Evolutionary conservation across 1,140 invertebrate genomes (phyloP).

Genomic region (Nylanderia fulva): DNA sequence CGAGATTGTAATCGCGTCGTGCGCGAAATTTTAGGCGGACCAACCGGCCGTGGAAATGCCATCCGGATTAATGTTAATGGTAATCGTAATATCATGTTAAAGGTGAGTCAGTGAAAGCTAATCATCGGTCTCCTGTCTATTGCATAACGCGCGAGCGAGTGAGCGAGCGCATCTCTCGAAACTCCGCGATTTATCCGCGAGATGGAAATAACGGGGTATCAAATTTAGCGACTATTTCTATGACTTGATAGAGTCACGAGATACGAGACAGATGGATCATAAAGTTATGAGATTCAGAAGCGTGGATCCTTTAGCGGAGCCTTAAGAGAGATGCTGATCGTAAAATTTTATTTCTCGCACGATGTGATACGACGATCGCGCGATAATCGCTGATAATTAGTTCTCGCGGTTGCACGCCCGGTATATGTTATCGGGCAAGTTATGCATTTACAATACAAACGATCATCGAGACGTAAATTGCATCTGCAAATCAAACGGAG

Average conservation of each 20-base stretch:
- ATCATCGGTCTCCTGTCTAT: slow-evolving; percentile 74
- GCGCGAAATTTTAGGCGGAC: slow-evolving; percentile 73
- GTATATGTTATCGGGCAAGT: not conserved
- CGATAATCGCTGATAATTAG: slow-evolving; percentile 30
- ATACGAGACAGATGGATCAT: not conserved
- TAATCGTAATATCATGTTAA: slow-evolving; percentile 81
- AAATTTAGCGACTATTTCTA: slow-evolving; percentile 44
- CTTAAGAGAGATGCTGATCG: not conserved
- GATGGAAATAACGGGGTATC: slow-evolving; percentile 27
- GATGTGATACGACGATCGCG: not conserved
- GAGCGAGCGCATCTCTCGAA: slow-evolving; percentile 33
- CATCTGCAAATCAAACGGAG: not conserved
- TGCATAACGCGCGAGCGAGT: slow-evolving; percentile 68
- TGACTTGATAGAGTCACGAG: not conserved
- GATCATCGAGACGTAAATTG: slow-evolving; percentile 10
- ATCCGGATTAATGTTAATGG: slow-evolving; percentile 77
- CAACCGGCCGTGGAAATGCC: slow-evolving; percentile 71
- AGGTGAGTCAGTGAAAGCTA: slow-evolving; percentile 82
- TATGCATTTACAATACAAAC: slow-evolving; percentile 1
- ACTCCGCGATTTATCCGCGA: slow-evolving; percentile 9
- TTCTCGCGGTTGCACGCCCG: not conserved
- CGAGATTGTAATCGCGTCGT: slow-evolving; percentile 1
- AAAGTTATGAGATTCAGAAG: not conserved
- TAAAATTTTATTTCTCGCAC: slow-evolving; percentile 15
- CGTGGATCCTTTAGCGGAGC: not conserved